Conservation (phyloP, 2,888 invertebrate species). For the Eubasilissa splendida region DNA sequence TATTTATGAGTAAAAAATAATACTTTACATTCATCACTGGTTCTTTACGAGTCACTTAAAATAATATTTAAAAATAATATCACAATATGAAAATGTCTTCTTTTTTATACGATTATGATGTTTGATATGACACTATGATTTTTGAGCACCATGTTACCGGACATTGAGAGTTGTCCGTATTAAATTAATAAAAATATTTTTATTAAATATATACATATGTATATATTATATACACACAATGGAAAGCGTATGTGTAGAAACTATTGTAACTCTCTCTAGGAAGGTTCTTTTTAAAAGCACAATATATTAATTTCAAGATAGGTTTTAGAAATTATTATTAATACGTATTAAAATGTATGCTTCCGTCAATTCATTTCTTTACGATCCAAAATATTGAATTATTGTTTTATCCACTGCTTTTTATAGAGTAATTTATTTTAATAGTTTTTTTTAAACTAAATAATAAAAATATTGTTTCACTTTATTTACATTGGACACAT, state of each 20-base stretch:
- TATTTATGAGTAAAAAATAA: conserved; percentile 15
- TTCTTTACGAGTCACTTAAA: conserved; percentile 35
- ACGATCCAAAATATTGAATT: too few relatives aligned
- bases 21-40: not conserved
- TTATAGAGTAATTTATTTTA: too few relatives aligned
- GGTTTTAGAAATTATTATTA: too few relatives aligned
- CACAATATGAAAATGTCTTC: conserved; percentile 42
- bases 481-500: too few relatives aligned
- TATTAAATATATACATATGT: not conserved
- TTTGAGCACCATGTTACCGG: conserved; percentile 56
- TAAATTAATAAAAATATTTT: conserved; percentile 26
- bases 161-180: conserved; percentile 40
- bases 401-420: too few relatives aligned
- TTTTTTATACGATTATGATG: conserved; percentile 48
- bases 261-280: conserved; percentile 17
- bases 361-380: too few relatives aligned
- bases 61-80: conserved; percentile 41
- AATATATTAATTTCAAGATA: too few relatives aligned
- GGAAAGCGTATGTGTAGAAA: conserved; percentile 35
- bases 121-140: conserved; percentile 57
- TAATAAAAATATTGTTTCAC: too few relatives aligned
- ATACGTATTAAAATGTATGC: too few relatives aligned
- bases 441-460: too few relatives aligned
- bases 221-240: conserved; percentile 21
- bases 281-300: not conserved